Base-by-base conservation (phyloP, 92 coral and sea anemone species). In the Isaurus tuberculatus region DNA sequence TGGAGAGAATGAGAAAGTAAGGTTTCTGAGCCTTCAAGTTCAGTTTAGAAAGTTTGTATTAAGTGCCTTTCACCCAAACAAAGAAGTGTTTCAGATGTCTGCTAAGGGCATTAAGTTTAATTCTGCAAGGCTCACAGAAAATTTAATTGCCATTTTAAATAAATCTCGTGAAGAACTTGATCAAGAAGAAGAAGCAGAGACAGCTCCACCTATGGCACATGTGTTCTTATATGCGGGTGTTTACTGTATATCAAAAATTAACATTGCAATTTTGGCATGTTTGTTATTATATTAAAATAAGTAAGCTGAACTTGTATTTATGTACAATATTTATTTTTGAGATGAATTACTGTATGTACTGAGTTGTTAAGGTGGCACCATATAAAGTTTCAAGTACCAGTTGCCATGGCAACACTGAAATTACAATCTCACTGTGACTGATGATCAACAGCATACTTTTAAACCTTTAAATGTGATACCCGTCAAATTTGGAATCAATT, bases 11-110 rank as follows among this genome's bases (percentile, higher is more conserved):
- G 64, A 25, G 9, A 13, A 11, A 17, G 22, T 65, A 3, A 80
- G n/a, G n/a, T 14, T 66, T 9, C 78, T 80, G 1, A 78, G 83
- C 26, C 72, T 78, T 53, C 83, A 78, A 43, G 53, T 53, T 53
- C 64, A 78, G 66, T 78, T 78, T 28, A 22, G 67, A 27, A 51
- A 78, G 36, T 42, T 78, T 25, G 83, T 78, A 25, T 31, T 78
- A 29, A 78, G 65, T 78, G 71, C 83, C 22, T 23, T 11, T 78
- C 72, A 78, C 26, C 83, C 83, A 0, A 43, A 78, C 32, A 53
- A 78, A 19, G 72, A 29, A 33, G 23, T 66, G 9, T 66, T 66
- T 32, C 72, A 66, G 36, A 66, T 29, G 72, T 66, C 72, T 29
- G 43, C 83, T 10, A 55, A 69, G 26, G 86, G 79, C 9, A 69